Evolutionary conservation across 2,113 vertebrate genomes (phyloP), one percentile per base, ranked within the genome.

Genomic region (Sander lucioperca): DNA sequence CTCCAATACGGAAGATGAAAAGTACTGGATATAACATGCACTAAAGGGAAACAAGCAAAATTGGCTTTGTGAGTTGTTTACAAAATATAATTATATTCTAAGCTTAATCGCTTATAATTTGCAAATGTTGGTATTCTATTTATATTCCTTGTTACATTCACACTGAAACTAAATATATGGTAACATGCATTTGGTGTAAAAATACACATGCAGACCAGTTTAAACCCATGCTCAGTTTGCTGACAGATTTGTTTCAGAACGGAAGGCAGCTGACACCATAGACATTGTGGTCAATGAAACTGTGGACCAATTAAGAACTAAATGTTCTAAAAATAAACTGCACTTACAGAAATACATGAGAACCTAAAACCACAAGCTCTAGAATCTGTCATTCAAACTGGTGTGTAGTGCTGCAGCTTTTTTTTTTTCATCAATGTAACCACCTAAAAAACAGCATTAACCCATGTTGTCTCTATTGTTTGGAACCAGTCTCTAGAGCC

Each of bases 261-360:
- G 85, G 88, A 91, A 92, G 59, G 64, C 63, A 82, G 54, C 61
- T 70, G 18, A 79, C 48, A 68, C 23, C 11, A 39, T 0, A 30
- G 2, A 56, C 14, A 19, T 64, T 93, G 90, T 90, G 89, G 91
- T 92, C 76, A 84, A 16, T 13, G 21, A 81, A 33, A 36, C 61
- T 63, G 56, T 80, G 62, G 88, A 77, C 57, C 58, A 74, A 19
- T 39, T 53, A 30, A 50, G 50, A 27, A 57, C 14, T 3, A 21
- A 9, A 16, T 21, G 27, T 75, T 83, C 86, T 89, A 92, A 92
- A 91, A 90, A 91, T 91, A 93, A 72, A 86, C 45, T 5, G 0
- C 1, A 4, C 3, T 3, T 13, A 73, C 5, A 73, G 47, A 82
- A 80, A 56, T 25, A 18, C n/a, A 48, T 59, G 43, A 16, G 12